Base-by-base conservation (phyloP, 2,888 invertebrate species). In the Dendrolimus pini region DNA sequence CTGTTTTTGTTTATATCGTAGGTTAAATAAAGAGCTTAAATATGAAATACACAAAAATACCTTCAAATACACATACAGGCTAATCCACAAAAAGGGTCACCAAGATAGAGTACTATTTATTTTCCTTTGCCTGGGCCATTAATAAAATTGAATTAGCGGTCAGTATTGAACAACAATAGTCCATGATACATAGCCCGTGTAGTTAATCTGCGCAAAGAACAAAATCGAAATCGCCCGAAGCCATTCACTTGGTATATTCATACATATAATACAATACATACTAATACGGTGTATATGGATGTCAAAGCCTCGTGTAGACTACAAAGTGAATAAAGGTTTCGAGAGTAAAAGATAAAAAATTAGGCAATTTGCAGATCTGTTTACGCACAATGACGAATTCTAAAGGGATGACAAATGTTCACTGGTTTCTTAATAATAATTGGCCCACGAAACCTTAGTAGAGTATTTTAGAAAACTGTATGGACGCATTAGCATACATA, bases 141-240 rank as follows among this genome's bases (percentile, higher is more conserved):
- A 80, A 78, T 73, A 73, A 78, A 83, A 84, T 82, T 83, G 75
- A 80, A 80, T 83, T 81, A 82, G 76, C 72, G 73, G 70, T 62
- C 67, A 66, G 70, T 72, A 81, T 78, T 69, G 71, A 70, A 74
- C 75, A 74, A 81, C 80, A 82, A 82, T 78, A 63, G 75, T 69
- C 71, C 72, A 75, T 74, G 59, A 62, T 65, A 74, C 72, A 71
- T 77, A 76, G 70, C 69, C 65, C 57, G 60, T 60, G 68, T 74
- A 18, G 18, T 18, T 18, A 71, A 73, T 71, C 68, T 70, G 62
- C 47, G 54, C 41, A 57, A 65, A 72, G 72, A 68, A 63, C 61
- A 75, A 64, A 69, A 71, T 65, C 59, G 66, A 59, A 68, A 67
- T 61, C 54, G 55, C 54, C 55, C 57, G 12, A 42, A 52, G 54